Base-by-base conservation (phyloP, 2,797 vertebrate species). In the Caiman crocodilus region DNA sequence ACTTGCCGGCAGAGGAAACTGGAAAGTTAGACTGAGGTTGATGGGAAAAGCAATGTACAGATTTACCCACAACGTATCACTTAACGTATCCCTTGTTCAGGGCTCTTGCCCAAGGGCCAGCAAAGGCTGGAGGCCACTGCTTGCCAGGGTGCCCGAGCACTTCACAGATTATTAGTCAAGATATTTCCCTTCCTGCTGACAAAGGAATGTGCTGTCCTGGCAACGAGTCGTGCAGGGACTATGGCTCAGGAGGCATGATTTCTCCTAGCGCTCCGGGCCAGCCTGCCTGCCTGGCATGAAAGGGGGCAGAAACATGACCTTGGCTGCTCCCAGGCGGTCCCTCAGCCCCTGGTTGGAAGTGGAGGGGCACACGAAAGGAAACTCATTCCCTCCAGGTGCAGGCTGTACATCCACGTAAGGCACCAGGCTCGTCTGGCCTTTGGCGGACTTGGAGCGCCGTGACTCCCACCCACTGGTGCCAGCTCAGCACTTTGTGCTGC, bases 211-310 rank as follows among this genome's bases (percentile, higher is more conserved):
- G 56, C n/a, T 50, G 42, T 50, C 42, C 42, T 50, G 42, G 42
- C 42, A 50, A 50, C 42, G 42, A 50, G 42, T 50, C 42, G 11
- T 50, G 18, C 12, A 17, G 13, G 4, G 28, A 1, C 5, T 5
- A 12, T 1, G 1, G 4, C 25, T 1, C 5, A 30, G 20, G 20
- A 81, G 93, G 11, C 11, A 6, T 2, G 76, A 1, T 11, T 80
- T 79, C 4, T 69, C 82, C 11, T 79, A 14, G 3, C 79, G 56
- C n/a, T 64, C 12, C 21, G 67, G 55, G 3, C 18, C 21, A 59
- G 4, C 2, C 61, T 77, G 35, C 23, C 26, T 30, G 35, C 5
- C 74, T 79, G 55, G 35, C 5, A 71, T 79, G 55, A 74, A 12
- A 50, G 60, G 5, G 79, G 12, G 3, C 32, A 80, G 10, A 30